Base-by-base conservation (phyloP, 2,113 vertebrate genomes). In the Capreolus pygargus region DNA sequence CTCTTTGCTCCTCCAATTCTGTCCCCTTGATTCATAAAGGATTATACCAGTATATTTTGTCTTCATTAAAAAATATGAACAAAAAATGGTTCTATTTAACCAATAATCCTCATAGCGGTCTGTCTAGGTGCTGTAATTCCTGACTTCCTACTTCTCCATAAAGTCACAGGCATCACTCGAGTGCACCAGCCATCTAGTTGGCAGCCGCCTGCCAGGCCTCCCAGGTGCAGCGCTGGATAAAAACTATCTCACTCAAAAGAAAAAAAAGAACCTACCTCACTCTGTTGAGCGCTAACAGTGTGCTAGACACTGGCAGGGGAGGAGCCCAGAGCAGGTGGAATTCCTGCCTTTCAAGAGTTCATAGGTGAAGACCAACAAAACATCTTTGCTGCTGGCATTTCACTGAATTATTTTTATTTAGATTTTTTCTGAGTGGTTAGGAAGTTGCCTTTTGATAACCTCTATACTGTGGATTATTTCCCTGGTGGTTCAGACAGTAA, bases 211-310 rank as follows among this genome's bases (percentile, higher is more conserved):
- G 98, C 98, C 98, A 98, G 89, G 58, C 95, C 95, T 82, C 97
- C 98, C 98, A 98, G 97, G 98, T 98, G 97, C 96, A 85, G 86
- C 17, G 70, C 50, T 89, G 97, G 96, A 82, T 96, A 97, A 98
- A 96, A 95, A 97, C 94, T 94, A 94, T 95, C 96, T 97, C 95
- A 94, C 95, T 95, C 97, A 50, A 50, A 50, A 50, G 47, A 50
- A 50, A 50, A 47, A 47, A 50, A 50, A 50, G 1, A 50, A 95
- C 97, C 94, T 94, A 94, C 95, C 96, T 97, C 93, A 94, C 96
- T 95, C 97, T 97, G 84, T 97, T 95, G 96, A 97, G 89, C 97
- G 96, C 91, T 94, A 97, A 97, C 86, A 88, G 93, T 89, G 93
- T 93, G 89, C 95, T 96, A 93, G 97, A 98, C 97, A 93, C 95